Conservation (phyloP, 1,140 invertebrate genomes). For the Pygmarrhopalites habei region DNA sequence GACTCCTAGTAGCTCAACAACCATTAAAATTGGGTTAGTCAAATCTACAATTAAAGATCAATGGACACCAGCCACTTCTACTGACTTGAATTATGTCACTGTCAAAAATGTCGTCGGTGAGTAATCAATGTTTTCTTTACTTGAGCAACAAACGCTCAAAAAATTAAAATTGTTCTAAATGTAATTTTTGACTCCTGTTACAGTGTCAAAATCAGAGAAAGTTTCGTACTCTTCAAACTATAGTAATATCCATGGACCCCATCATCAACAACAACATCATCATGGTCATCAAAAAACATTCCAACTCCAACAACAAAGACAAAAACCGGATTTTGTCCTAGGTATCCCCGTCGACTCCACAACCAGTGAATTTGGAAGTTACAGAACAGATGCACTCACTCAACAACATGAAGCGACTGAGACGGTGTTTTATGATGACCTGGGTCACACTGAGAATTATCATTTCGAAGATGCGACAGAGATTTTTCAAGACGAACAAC, state of each 20-base stretch:
- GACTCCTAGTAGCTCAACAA: not conserved
- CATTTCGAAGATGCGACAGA: not conserved
- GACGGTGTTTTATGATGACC: not conserved
- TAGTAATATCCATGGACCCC: slow-evolving; percentile 6
- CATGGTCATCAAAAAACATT: not conserved
- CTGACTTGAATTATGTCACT: slow-evolving; percentile 4
- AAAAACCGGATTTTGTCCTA: not conserved
- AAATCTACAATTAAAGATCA: not conserved
- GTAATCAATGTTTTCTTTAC: no score
- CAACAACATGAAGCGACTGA: slow-evolving; percentile 4
- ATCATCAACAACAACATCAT: not conserved
- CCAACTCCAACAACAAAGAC: not conserved
- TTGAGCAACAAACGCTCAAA: no score
- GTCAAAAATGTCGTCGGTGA: slow-evolving; percentile 3
- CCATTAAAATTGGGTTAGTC: not conserved
- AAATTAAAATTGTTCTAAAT: no score
- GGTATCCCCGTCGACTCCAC: slow-evolving; percentile 5
- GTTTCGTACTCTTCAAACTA: slow-evolving; percentile 12
- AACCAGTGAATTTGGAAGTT: not conserved
- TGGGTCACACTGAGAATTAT: slow-evolving; percentile 5
- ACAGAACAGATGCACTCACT: not conserved
- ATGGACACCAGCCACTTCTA: not conserved
- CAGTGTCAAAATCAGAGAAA: slow-evolving; percentile 9
- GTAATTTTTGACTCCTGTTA: not conserved
- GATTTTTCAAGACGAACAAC: not conserved